Evolutionary conservation across 2,888 invertebrate species (phyloP), one percentile per base, ranked within the genome.

Genomic region (Phrixothrix hirtus): DNA sequence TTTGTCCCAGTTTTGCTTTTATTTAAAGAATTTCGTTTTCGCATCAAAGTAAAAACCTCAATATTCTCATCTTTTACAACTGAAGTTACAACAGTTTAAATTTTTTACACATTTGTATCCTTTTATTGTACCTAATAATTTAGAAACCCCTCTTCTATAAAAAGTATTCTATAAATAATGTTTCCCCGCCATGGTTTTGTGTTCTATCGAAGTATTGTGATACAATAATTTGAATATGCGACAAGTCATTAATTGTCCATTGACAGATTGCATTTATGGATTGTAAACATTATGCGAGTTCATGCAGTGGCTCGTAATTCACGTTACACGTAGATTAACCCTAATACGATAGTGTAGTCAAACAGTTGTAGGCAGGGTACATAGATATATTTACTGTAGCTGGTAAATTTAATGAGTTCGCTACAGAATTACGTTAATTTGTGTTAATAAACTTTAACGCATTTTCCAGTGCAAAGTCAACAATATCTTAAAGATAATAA

Each of bases 201-300:
- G 30, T 16, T 34, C 27, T 25, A 38, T 39, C 36, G 27, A 31
- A 16, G 52, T 57, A 56, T 58, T 55, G 62, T 60, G 63, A 57
- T 54, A 57, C 55, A 60, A 59, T 63, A 61, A 58, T 62, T 63
- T 25, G 45, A 51, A 30, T 35, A 38, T 45, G 44, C 51, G 45
- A 45, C 51, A 46, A 53, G 47, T 47, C 42, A 53, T 53, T 60
- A 60, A 62, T 65, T 63, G 60, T 55, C 58, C 53, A 63, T 64
- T 63, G 65, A 65, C 65, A 65, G 59, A 65, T 65, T 64, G 62
- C 63, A 64, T 65, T 65, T 63, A 60, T 58, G 56, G 50, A 49
- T 38, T 55, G 49, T 59, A 59, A 59, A 55, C 59, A 55, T 57
- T 57, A 59, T 59, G 49, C 45, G 45, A 55, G 49, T 57, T 47